Evolutionary conservation across 30 jellyfish, hydroid and myxozoan genomes (phyloP), one percentile per base, ranked within the genome.

Genomic region (Pseudorhiza aurosa): DNA sequence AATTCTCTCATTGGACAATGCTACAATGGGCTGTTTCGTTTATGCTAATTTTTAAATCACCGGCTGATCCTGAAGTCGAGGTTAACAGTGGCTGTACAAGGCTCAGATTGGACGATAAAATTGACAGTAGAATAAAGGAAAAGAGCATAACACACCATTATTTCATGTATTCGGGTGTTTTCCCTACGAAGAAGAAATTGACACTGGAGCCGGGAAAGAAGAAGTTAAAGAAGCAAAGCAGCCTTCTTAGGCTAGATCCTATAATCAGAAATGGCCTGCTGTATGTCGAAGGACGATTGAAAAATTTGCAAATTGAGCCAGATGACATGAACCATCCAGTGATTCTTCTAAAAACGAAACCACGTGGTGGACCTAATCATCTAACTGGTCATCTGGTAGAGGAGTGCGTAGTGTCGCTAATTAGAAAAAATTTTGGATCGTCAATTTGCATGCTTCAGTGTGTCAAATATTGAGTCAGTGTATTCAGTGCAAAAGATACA

Each of bases 381-480:
- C 21, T 6, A 47, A 3, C 62, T 8, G 62, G 62, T 6, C 62
- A 47, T 47, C 25, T 47, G 15, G 62, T 37, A 11, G 18, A 11
- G 8, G 71, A 57, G 71, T 25, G 25, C 18, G 71, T 22, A 25
- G 6, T 57, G 22, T 60, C 82, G 39, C 28, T 17, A 24, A 59
- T 77, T 29, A 42, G 82, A 59, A 56, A 36, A 78, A 44, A 29
- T 65, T 36, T 43, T 81, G 93, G 93, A 68, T 81, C 47, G 29
- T 67, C 56, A 50, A 68, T 17, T 86, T 73, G 1, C 29, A 69
- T 11, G 65, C 42, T 14, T n/a, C 78, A 39, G 93, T 51, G 36
- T 35, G 82, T 6, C 21, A 68, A 24, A 51, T 81, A 22, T 14
- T 47, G 44, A 55, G 29, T 19, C 0, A 40, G 0, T 81, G 77